Conservation (phyloP, 2,888 invertebrate species). For the Lagria hirta region DNA sequence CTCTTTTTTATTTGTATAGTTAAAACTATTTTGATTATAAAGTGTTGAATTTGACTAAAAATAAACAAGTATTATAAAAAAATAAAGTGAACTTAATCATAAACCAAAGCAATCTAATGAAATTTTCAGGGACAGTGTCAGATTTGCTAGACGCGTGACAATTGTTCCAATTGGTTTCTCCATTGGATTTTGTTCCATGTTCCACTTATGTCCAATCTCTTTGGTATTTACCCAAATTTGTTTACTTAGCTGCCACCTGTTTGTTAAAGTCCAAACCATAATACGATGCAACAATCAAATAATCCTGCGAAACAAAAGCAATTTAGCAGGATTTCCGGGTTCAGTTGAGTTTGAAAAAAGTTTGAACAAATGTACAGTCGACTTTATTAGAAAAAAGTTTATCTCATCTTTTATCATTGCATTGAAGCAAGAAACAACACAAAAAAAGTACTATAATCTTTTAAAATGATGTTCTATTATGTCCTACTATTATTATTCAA, state of each 20-base stretch:
- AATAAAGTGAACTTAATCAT: too few species aligned
- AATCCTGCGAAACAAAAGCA: conserved; percentile 38
- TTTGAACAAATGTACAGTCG: conserved; percentile 1
- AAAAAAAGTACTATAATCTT: conserved; percentile 21
- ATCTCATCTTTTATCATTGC: conserved; percentile 20
- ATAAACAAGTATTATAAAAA: too few species aligned
- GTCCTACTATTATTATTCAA: conserved; percentile 8
- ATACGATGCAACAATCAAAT: conserved; percentile 41
- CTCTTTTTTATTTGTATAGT: too few species aligned
- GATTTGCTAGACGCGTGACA: too few species aligned
- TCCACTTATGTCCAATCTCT: too few species aligned
- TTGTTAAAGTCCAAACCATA: conserved; percentile 32
- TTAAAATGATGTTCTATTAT: conserved; percentile 17
- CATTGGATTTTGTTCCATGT: too few species aligned
- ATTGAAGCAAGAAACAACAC: conserved; percentile 12
- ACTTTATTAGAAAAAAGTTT: conserved; percentile 20
- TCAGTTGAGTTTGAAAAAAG: conserved; percentile 17
- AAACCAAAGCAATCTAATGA: too few species aligned
- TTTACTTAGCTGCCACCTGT: conserved; percentile 36
- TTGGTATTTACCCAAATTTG: conserved; percentile 33
- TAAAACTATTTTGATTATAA: too few species aligned
- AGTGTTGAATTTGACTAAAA: too few species aligned
- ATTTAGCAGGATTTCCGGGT: conserved; percentile 36
- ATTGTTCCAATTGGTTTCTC: too few species aligned
- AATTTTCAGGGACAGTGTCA: too few species aligned